These are phyloP conservation scores for Polyommatus icarus DNA, from an alignment of 2,888 invertebrate species.

Conservation along the genomic window DNA sequence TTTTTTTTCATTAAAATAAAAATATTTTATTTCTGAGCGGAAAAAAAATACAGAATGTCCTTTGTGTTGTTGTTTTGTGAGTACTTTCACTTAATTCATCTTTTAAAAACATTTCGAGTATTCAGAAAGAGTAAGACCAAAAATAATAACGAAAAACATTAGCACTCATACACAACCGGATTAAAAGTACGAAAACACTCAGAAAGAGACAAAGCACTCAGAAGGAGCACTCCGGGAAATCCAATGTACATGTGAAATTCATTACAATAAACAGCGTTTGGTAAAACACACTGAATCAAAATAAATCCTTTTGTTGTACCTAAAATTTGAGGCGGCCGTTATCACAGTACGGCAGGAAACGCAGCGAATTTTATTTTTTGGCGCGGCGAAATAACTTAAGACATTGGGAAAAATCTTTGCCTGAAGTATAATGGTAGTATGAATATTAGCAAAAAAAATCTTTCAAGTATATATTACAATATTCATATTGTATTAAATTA, in stretches of 20 bases:
- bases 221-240: constrained; percentile 35
- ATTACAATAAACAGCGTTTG: constrained; percentile 40
- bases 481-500: too few relatives aligned
- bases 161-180: constrained; percentile 10
- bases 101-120: not conserved
- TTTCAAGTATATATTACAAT: too few relatives aligned
- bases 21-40: too few relatives aligned
- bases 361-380: not conserved
- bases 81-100: too few relatives aligned
- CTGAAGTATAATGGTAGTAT: too few relatives aligned
- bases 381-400: too few relatives aligned
- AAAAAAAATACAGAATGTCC: too few relatives aligned
- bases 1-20: too few relatives aligned
- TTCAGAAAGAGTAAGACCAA: not conserved
- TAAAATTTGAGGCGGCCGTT: constrained; percentile 13
- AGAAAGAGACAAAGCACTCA: constrained; percentile 28
- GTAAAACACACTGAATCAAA: constrained; percentile 38
- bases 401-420: too few relatives aligned
- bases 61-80: too few relatives aligned
- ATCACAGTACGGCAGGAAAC: not conserved
- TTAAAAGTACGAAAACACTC: constrained; percentile 32
- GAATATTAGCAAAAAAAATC: too few relatives aligned
- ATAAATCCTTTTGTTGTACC: constrained; percentile 34
- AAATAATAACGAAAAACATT: not conserved
- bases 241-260: constrained; percentile 41